Percentiles rank a stretch among this genome's conserved stretches.
These are phyloP conservation scores for Bimastos eiseni DNA, from an alignment of 2,888 invertebrate species.

Conservation along the genomic window DNA sequence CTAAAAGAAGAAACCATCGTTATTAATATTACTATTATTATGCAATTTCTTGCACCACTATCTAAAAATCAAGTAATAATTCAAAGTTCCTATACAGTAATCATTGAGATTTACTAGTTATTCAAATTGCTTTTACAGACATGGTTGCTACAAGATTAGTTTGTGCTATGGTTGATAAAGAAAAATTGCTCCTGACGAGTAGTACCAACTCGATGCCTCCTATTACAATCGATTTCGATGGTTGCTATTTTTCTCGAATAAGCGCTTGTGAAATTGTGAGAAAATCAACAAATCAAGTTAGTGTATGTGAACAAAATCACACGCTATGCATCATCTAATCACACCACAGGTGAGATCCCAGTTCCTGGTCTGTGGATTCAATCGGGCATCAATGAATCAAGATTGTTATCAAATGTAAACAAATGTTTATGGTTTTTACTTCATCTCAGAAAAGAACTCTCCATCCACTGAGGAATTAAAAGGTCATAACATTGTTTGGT, in stretches of 20 bases:
- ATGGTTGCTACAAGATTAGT: too few species aligned
- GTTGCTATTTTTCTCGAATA: neutral
- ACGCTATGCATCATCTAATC: too few species aligned
- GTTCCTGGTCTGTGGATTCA: too few species aligned
- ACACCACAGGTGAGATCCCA: too few species aligned
- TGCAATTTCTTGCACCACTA: too few species aligned
- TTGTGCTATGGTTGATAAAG: too few species aligned
- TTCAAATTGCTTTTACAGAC: too few species aligned
- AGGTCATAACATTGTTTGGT: neutral
- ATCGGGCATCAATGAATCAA: neutral
- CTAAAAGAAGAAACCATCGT: slow-evolving; percentile 67
- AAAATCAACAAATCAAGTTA: neutral
- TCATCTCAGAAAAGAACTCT: neutral
- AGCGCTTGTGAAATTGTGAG: neutral
- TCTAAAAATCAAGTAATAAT: too few species aligned
- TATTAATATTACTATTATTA: neutral
- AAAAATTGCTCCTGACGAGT: neutral
- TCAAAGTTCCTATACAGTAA: too few species aligned
- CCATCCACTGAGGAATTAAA: neutral
- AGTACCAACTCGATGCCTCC: neutral
- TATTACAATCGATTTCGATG: neutral
- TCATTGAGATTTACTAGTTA: too few species aligned
- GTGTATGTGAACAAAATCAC: too few species aligned
- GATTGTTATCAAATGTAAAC: neutral
- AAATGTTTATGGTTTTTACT: neutral